Percentiles rank a stretch among this genome's conserved stretches.
phyloP scores from a whole-genome alignment of 2,797 vertebrate genomes.

The Anabacerthia variegaticeps region DNA sequence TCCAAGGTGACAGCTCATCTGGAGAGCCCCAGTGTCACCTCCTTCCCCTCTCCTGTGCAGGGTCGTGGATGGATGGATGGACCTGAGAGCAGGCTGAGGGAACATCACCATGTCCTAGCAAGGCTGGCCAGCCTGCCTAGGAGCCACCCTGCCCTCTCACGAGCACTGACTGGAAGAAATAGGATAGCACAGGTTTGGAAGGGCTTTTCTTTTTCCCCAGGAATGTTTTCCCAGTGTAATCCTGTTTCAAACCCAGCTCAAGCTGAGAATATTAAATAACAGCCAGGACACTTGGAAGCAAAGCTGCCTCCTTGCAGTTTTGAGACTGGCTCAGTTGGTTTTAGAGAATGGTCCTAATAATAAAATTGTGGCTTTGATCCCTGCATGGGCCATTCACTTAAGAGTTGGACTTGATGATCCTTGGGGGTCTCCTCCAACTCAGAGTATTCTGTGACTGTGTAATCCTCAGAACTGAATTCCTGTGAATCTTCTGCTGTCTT shows the following conservation, averaged over 20 bases:
- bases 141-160: neutral
- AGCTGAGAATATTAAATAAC: neutral
- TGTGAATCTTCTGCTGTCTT: neutral
- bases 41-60: neutral
- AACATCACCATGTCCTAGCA: too few species aligned
- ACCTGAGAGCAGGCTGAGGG: too few species aligned
- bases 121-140: too few species aligned
- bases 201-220: neutral
- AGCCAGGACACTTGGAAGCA: neutral
- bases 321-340: neutral
- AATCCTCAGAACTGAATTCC: neutral
- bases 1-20: neutral
- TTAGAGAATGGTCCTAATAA: neutral
- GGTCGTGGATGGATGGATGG: too few species aligned
- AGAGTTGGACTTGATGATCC: neutral
- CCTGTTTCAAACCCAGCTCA: neutral
- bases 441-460: neutral
- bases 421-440: neutral
- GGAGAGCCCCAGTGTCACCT: too few species aligned
- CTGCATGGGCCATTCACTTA: neutral
- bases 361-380: neutral
- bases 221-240: neutral
- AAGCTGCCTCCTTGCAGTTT: neutral
- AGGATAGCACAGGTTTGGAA: neutral
- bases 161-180: neutral